Conservation (phyloP, 1,140 invertebrate genomes). For the Zaprionus tsacasi region DNA sequence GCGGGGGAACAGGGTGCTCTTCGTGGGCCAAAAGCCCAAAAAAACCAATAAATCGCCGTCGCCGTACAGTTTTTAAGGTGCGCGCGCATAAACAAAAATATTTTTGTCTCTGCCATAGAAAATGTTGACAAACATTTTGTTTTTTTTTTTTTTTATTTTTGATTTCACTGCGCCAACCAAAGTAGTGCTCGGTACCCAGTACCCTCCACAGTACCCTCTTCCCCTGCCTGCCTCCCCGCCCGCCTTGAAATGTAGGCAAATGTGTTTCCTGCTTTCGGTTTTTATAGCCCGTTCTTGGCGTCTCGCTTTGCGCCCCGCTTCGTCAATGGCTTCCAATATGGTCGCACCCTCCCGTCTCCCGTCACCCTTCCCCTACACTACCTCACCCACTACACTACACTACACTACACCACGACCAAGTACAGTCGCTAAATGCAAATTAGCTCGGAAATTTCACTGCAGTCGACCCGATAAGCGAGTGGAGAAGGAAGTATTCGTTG, state of each 20-base stretch:
- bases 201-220: neutral
- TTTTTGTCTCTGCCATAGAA: conserved; percentile 54
- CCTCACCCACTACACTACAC: neutral
- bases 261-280: conserved; percentile 73
- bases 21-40: conserved; percentile 29
- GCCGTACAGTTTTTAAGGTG: conserved; percentile 63
- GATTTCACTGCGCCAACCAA: conserved; percentile 57
- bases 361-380: neutral
- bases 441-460: conserved; percentile 58
- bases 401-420: conserved; percentile 2
- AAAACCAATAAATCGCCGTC: conserved; percentile 47
- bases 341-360: conserved; percentile 15
- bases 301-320: conserved; percentile 20
- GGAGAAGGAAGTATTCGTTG: neutral
- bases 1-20: neutral
- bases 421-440: conserved; percentile 64
- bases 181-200: conserved; percentile 1
- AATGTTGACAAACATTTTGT: conserved; percentile 40
- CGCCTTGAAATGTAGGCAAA: conserved; percentile 49
- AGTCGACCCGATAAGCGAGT: conserved; percentile 8
- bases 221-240: neutral
- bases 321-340: conserved; percentile 67
- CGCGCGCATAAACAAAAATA: conserved; percentile 45
- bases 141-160: conserved; percentile 33
- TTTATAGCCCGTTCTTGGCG: conserved; percentile 53